These are phyloP conservation scores for Neogobius melanostomus DNA, from an alignment of 2,113 vertebrate species.

Conservation along the genomic window DNA sequence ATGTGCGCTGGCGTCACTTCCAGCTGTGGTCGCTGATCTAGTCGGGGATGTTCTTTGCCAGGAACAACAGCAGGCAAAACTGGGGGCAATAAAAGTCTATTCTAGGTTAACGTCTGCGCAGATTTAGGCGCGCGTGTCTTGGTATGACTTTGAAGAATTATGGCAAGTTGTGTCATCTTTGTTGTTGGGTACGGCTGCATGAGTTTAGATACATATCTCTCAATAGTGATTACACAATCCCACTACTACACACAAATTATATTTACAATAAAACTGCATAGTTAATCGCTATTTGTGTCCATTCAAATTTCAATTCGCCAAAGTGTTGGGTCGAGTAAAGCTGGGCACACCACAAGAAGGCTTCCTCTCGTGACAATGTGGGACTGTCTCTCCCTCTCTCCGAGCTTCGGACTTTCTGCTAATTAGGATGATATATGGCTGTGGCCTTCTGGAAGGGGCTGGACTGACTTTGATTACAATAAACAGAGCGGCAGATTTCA, in stretches of 20 bases:
- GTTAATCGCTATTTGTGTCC: too few species aligned
- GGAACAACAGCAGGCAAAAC: constrained; percentile 7
- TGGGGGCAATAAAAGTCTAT: constrained; percentile 3
- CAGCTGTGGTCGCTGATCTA: not conserved
- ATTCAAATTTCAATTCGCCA: too few species aligned
- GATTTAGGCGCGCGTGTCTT: not conserved
- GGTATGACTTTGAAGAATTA: constrained; percentile 2
- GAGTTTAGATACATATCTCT: too few species aligned
- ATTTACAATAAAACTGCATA: too few species aligned
- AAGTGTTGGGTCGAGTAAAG: not conserved
- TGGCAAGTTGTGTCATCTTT: constrained; percentile 4
- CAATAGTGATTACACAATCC: too few species aligned
- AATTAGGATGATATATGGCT: constrained; percentile 10
- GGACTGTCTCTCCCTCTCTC: not conserved
- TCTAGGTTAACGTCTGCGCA: not conserved
- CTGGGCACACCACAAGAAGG: not conserved
- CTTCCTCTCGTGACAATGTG: constrained; percentile 4
- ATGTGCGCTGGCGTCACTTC: constrained; percentile 8
- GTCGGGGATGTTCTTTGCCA: constrained; percentile 6
- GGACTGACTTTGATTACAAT: constrained; percentile 7
- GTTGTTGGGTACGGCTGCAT: not conserved
- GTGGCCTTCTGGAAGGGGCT: constrained; percentile 3
- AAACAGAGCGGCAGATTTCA: constrained; percentile 2
- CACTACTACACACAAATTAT: too few species aligned
- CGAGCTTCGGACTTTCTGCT: not conserved